phyloP scores from a whole-genome alignment of 1,140 invertebrate genomes.

The Brachionus koreanus region DNA sequence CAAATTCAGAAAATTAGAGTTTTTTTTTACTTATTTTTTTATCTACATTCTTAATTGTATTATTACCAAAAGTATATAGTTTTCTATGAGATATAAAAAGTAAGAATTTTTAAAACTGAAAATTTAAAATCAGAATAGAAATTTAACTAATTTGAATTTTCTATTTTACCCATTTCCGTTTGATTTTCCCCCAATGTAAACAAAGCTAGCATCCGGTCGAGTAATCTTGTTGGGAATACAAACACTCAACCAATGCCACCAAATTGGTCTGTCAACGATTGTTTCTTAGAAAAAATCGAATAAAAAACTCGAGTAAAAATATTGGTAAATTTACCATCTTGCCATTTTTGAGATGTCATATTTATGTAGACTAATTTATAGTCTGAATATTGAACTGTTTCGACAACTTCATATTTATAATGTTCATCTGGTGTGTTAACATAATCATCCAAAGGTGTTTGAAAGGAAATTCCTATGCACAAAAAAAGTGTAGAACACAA shows the following conservation, averaged over 20 bases:
- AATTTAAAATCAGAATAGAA: too few relatives aligned
- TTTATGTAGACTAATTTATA: constrained; percentile 9
- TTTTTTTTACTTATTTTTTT: too few relatives aligned
- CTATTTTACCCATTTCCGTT: neutral
- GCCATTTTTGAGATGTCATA: constrained; percentile 39
- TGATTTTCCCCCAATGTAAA: constrained; percentile 29
- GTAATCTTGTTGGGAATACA: constrained; percentile 37
- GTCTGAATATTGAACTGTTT: neutral
- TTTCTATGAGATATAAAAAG: too few relatives aligned
- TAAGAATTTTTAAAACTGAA: too few relatives aligned
- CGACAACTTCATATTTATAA: neutral
- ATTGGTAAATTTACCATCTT: neutral
- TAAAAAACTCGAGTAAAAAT: neutral
- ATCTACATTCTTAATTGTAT: too few relatives aligned
- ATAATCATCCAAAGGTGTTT: constrained; percentile 28
- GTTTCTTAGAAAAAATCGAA: neutral
- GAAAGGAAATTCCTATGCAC: neutral
- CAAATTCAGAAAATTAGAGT: too few relatives aligned
- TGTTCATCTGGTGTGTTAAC: neutral
- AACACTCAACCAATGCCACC: constrained; percentile 45
- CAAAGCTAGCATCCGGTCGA: constrained; percentile 26
- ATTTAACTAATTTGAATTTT: too few relatives aligned
- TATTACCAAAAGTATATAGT: too few relatives aligned
- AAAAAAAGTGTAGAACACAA: neutral
- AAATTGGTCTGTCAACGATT: constrained; percentile 44